Conservation (phyloP, 2,888 invertebrate genomes). For the Cecidostiba fungosa region DNA sequence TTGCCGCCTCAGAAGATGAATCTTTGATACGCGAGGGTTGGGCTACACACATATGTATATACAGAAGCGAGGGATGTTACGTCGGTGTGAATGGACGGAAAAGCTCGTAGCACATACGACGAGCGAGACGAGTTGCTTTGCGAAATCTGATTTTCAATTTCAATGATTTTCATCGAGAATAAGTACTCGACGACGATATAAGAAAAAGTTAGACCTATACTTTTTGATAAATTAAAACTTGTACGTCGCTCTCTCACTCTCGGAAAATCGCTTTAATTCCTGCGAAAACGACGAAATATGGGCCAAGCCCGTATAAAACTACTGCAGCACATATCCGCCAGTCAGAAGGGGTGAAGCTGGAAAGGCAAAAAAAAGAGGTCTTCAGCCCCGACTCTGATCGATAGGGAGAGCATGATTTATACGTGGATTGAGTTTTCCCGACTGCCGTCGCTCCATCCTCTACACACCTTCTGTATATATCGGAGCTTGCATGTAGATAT, state of each 20-base stretch:
- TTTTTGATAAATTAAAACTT: background rate
- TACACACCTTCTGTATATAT: background rate
- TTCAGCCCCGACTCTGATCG: constrained; percentile 41
- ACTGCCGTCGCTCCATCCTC: constrained; percentile 20
- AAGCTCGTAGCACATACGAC: too few relatives aligned
- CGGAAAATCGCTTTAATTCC: background rate
- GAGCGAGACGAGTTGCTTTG: background rate
- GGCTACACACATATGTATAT: background rate
- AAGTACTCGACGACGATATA: background rate
- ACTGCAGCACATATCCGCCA: background rate
- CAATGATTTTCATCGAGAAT: background rate
- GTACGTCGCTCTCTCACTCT: background rate
- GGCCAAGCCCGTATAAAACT: background rate
- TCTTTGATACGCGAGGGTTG: constrained; percentile 63
- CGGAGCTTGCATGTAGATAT: background rate
- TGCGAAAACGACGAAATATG: background rate
- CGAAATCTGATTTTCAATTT: background rate
- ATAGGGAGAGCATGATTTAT: constrained; percentile 65
- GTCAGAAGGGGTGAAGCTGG: background rate
- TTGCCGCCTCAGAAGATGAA: constrained; percentile 68
- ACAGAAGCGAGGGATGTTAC: background rate
- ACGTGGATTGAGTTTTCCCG: constrained; percentile 71
- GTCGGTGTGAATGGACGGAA: background rate
- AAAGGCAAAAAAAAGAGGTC: constrained; percentile 8
- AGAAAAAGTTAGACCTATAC: background rate